These are phyloP conservation scores for Grus americana DNA, from an alignment of 2,113 vertebrate genomes.

Conservation along the genomic window DNA sequence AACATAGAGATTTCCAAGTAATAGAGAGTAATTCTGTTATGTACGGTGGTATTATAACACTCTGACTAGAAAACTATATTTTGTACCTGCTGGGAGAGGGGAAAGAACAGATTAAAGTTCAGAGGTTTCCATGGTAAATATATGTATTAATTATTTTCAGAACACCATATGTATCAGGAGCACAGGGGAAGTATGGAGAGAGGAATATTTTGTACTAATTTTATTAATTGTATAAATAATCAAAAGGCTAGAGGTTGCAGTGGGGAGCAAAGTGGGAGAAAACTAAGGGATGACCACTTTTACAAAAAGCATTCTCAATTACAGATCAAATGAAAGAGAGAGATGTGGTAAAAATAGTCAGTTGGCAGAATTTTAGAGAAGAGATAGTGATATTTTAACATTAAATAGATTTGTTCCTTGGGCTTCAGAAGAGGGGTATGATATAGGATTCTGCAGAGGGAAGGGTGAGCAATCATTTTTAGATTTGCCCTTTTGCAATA, in stretches of 20 bases:
- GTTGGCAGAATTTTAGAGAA: background rate
- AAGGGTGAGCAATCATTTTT: background rate
- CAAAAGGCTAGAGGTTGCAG: background rate
- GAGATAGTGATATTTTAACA: background rate
- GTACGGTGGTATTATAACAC: background rate
- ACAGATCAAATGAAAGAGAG: background rate
- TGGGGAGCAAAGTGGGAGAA: background rate
- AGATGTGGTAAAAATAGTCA: background rate
- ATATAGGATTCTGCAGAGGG: background rate
- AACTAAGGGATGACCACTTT: background rate
- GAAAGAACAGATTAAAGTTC: background rate
- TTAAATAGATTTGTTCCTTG: background rate
- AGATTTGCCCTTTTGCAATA: background rate
- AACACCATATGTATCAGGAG: background rate
- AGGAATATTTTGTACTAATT: background rate
- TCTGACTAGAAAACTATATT: background rate
- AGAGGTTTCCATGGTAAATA: background rate
- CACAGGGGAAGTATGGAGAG: background rate
- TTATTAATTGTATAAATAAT: background rate
- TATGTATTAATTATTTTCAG: background rate
- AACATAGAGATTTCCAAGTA: background rate
- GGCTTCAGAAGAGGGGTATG: background rate
- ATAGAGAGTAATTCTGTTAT: background rate
- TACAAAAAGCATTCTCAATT: background rate
- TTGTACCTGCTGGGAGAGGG: background rate